Conservation (phyloP, 2,797 vertebrate genomes). For the Syngnathus acus region DNA sequence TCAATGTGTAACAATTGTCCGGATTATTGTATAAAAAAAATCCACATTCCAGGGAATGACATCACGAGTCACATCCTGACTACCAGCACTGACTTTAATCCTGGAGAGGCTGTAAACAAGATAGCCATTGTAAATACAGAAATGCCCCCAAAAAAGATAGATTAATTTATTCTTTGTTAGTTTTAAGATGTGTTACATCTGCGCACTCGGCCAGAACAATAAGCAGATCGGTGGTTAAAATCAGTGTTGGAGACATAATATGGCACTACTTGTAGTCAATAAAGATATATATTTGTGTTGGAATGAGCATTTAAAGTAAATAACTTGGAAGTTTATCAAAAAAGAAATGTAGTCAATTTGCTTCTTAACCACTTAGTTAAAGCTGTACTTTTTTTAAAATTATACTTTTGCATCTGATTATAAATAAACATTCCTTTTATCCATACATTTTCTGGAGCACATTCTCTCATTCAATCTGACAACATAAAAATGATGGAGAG, state of each 20-base stretch:
- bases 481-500: no score
- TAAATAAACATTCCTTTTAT: slow-evolving; percentile 44
- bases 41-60: background rate
- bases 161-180: slow-evolving; percentile 1
- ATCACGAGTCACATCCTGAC: background rate
- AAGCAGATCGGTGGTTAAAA: background rate
- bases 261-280: slow-evolving; percentile 19
- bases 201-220: slow-evolving; percentile 3
- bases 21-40: background rate
- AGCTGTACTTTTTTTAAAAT: slow-evolving; percentile 46
- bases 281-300: slow-evolving; percentile 20
- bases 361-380: slow-evolving; percentile 31
- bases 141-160: background rate
- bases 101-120: background rate
- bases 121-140: background rate
- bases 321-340: slow-evolving; percentile 71
- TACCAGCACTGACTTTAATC: slow-evolving; percentile 17
- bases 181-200: slow-evolving; percentile 10
- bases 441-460: background rate
- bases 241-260: slow-evolving; percentile 30
- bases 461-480: background rate
- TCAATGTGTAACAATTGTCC: slow-evolving; percentile 9
- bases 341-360: slow-evolving; percentile 63
- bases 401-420: slow-evolving; percentile 55
- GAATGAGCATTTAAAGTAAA: slow-evolving; percentile 41